Conservation (phyloP, 2,888 invertebrate genomes). For the Tupiocoris notatus region DNA sequence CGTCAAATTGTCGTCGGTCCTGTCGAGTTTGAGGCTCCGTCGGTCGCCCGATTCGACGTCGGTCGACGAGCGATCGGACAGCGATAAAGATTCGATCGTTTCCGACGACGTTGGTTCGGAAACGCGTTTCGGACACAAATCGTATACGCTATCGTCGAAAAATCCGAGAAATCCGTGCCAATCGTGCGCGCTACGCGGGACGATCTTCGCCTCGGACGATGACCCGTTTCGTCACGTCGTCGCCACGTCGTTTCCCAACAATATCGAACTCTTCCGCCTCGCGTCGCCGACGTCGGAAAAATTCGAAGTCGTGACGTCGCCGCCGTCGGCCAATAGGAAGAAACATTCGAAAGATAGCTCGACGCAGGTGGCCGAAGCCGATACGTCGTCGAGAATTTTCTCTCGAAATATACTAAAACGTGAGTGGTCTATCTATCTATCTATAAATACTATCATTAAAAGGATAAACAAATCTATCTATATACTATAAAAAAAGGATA, state of each 20-base stretch:
- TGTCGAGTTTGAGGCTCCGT: not conserved
- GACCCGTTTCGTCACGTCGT: not conserved
- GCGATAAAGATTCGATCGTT: not conserved
- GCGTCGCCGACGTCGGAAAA: not conserved
- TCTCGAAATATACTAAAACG: not conserved
- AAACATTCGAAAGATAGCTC: too few relatives aligned
- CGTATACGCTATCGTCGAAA: not conserved
- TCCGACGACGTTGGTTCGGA: not conserved
- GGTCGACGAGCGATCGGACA: not conserved
- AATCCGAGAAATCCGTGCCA: too few relatives aligned
- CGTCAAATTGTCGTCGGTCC: not conserved
- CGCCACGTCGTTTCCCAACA: not conserved
- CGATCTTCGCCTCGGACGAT: not conserved
- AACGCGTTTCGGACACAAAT: too few relatives aligned
- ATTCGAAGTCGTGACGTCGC: not conserved
- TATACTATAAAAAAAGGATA: too few relatives aligned
- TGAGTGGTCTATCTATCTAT: not conserved
- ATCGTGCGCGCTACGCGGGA: not conserved
- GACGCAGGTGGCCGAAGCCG: not conserved
- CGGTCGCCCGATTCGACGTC: not conserved
- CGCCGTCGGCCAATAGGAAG: not conserved
- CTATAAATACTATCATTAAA: too few relatives aligned
- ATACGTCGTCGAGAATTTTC: not conserved
- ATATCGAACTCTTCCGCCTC: not conserved
- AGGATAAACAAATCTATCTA: too few relatives aligned